phyloP scores from a whole-genome alignment of 1,140 invertebrate species.

The Procambarus clarkii region DNA sequence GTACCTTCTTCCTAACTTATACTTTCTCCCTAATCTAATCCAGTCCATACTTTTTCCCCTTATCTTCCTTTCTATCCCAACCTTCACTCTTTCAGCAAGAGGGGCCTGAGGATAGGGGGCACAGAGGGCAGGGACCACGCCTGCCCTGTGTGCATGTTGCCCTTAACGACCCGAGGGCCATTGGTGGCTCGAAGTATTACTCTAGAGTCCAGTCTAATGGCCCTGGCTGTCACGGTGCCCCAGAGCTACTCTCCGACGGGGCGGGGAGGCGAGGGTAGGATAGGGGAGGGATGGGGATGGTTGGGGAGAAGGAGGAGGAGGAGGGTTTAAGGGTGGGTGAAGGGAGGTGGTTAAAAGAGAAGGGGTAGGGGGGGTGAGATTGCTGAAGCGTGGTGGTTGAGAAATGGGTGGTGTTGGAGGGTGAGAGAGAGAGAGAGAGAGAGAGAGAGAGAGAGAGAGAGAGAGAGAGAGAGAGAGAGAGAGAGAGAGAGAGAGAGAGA shows the following conservation, averaged over 20 bases:
- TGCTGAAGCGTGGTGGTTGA: background rate
- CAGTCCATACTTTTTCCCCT: background rate
- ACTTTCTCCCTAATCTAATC: background rate
- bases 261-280: background rate
- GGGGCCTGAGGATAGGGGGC: no score
- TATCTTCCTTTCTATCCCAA: background rate
- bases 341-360: no score
- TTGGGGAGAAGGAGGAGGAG: background rate
- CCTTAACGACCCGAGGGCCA: background rate
- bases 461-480: background rate
- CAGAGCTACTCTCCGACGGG: background rate
- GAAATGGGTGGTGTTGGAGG: background rate
- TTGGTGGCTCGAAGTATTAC: background rate
- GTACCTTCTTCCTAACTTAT: background rate
- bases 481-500: background rate
- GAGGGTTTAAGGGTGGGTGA: background rate
- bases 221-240: background rate
- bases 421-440: background rate
- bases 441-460: background rate
- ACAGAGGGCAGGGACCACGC: no score
- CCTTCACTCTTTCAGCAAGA: background rate
- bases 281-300: background rate
- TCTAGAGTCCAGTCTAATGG: background rate
- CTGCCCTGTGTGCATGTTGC: no score
- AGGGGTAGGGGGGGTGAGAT: background rate